Percentiles rank a stretch among this genome's conserved stretches.
Evolutionary conservation across 2,113 vertebrate genomes (phyloP).

Genomic region (Hyla sarda): DNA sequence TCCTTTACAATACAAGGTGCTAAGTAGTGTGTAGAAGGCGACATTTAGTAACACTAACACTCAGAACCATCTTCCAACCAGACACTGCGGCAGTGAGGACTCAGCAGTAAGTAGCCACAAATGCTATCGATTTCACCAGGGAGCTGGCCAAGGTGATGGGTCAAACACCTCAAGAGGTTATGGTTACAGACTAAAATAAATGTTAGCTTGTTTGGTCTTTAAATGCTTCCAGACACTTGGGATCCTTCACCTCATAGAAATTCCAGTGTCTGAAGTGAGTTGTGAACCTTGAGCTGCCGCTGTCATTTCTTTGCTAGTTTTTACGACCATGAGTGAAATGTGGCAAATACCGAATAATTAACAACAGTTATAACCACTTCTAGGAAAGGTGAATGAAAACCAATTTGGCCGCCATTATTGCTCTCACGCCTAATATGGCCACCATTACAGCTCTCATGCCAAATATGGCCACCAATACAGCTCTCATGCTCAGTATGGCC

Average conservation of each 20-base stretch:
- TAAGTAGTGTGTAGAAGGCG: background rate
- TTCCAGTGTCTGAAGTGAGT: conserved; percentile 11
- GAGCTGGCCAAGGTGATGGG: conserved; percentile 18
- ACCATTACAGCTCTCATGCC: too few relatives aligned
- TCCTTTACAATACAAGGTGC: background rate
- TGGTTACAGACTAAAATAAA: conserved; percentile 36
- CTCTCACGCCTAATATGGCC: background rate
- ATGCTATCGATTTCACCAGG: conserved; percentile 22
- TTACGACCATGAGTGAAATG: background rate
- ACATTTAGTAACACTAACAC: background rate
- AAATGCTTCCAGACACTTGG: conserved; percentile 38
- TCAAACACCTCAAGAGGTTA: conserved; percentile 28
- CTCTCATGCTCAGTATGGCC: too few relatives aligned
- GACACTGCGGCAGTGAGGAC: background rate
- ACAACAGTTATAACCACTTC: background rate
- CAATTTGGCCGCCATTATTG: background rate
- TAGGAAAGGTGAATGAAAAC: background rate
- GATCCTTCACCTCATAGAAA: conserved; percentile 35
- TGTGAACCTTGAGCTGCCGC: conserved; percentile 20
- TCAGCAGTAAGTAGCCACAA: conserved; percentile 19
- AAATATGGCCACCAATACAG: too few relatives aligned
- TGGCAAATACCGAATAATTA: background rate
- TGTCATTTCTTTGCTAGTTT: background rate
- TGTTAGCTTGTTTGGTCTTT: conserved; percentile 49
- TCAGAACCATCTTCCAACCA: background rate